phyloP scores from a whole-genome alignment of 2,797 vertebrate genomes.

The Rousettus madagascariensis region DNA sequence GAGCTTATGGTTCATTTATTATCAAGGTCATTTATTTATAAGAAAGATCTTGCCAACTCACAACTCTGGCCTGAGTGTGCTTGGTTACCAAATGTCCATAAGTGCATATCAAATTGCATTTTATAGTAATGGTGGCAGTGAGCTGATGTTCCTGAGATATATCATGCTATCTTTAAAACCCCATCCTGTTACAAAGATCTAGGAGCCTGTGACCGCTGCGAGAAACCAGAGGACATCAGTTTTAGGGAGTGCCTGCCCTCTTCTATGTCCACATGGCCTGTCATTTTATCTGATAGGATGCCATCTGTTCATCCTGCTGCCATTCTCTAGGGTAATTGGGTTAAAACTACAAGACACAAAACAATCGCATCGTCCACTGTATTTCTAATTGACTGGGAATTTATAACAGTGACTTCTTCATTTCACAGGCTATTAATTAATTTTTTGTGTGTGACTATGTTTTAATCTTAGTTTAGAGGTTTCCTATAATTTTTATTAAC shows the following conservation, averaged over 20 bases:
- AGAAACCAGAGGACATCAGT: constrained; percentile 1
- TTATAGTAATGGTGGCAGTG: neutral
- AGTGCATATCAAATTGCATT: constrained; percentile 51
- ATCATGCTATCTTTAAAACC: neutral
- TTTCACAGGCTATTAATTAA: neutral
- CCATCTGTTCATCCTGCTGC: constrained; percentile 72
- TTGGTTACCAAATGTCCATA: constrained; percentile 36
- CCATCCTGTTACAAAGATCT: neutral
- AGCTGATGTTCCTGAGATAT: neutral
- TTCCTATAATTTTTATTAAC: neutral
- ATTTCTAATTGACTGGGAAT: constrained; percentile 51
- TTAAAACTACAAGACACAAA: constrained; percentile 60
- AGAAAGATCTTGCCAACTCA: constrained; percentile 42
- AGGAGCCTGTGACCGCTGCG: neutral
- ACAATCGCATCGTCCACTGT: constrained; percentile 27
- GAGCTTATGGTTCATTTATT: constrained; percentile 47
- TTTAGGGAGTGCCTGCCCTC: neutral
- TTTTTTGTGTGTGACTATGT: neutral
- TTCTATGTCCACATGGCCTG: neutral
- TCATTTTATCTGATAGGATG: constrained; percentile 38
- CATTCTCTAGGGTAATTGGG: constrained; percentile 53
- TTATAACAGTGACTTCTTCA: constrained; percentile 27
- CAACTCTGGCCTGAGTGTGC: neutral
- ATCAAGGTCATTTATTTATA: constrained; percentile 61
- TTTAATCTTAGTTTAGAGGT: neutral